A percentile compares a stretch with the other conserved stretches of the same genome.
These are phyloP conservation scores for Pelvicachromis taeniatus DNA, from an alignment of 2,113 vertebrate species.

Conservation along the genomic window DNA sequence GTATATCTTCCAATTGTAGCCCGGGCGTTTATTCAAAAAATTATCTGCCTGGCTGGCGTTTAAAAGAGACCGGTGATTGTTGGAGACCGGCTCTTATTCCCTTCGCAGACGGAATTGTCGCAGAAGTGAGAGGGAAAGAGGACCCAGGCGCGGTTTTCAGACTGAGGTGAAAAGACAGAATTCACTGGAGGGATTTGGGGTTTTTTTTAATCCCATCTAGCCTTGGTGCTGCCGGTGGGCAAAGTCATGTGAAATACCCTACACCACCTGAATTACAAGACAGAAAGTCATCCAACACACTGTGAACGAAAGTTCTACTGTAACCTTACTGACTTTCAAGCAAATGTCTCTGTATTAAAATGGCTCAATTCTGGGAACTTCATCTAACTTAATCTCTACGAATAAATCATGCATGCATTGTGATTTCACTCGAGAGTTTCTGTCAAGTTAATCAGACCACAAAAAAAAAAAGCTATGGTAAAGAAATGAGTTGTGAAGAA, in stretches of 20 bases:
- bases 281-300: not conserved
- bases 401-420: not conserved
- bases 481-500: conserved; percentile 15
- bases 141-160: too few relatives aligned
- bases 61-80: too few relatives aligned
- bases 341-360: not conserved
- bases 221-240: not conserved
- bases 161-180: too few relatives aligned
- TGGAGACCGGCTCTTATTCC: too few relatives aligned
- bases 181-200: not conserved
- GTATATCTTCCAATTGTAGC: too few relatives aligned
- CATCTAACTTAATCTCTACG: not conserved
- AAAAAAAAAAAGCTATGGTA: conserved; percentile 14
- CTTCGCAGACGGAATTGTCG: too few relatives aligned
- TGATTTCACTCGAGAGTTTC: conserved; percentile 2
- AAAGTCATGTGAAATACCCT: not conserved
- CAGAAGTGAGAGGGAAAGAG: too few relatives aligned
- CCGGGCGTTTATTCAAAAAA: too few relatives aligned
- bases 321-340: not conserved
- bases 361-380: not conserved
- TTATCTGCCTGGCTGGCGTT: too few relatives aligned
- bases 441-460: conserved; percentile 18
- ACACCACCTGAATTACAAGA: not conserved
- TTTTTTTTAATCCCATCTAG: not conserved
- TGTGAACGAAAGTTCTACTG: not conserved